Percentiles rank a stretch among this genome's conserved stretches.
Evolutionary conservation across 2,888 invertebrate genomes (phyloP).

Genomic region (Hanleya hanleyi): DNA sequence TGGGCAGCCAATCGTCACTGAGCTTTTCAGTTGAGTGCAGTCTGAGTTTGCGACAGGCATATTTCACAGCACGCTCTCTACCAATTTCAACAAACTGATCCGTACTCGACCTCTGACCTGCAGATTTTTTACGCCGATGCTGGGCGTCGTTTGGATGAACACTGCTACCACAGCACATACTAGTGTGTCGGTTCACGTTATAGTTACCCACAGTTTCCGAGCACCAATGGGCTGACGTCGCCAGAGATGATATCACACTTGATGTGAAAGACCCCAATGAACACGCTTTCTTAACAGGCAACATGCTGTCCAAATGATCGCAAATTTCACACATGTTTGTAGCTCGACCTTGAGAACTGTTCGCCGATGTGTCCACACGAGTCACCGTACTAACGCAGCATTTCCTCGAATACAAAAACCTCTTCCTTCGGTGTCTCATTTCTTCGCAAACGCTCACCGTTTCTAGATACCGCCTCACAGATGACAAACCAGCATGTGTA

Average conservation of each 20-base stretch:
- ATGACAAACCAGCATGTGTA: not conserved
- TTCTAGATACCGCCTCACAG: not conserved
- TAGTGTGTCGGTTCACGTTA: slow-evolving; percentile 52
- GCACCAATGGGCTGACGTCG: slow-evolving; percentile 39
- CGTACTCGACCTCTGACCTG: not conserved
- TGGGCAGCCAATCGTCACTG: not conserved
- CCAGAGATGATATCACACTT: not conserved
- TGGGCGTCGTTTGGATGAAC: not conserved
- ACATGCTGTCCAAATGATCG: slow-evolving; percentile 20
- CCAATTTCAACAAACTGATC: slow-evolving; percentile 9
- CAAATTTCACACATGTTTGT: slow-evolving; percentile 51
- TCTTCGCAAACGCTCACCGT: slow-evolving; percentile 10
- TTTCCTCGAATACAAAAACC: slow-evolving; percentile 22
- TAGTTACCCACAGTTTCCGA: slow-evolving; percentile 50
- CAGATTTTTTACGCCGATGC: not conserved
- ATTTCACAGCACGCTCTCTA: slow-evolving; percentile 11
- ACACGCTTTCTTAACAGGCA: not conserved
- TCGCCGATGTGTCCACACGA: slow-evolving; percentile 13
- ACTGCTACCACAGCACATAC: slow-evolving; percentile 45
- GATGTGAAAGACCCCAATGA: not conserved
- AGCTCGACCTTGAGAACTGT: slow-evolving; percentile 4
- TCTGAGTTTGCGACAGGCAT: not conserved
- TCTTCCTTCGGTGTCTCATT: not conserved
- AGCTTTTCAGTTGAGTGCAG: not conserved
- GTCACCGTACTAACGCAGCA: slow-evolving; percentile 47